A percentile compares a stretch with the other conserved stretches of the same genome.
These are phyloP conservation scores for Labrus mixtus DNA, from an alignment of 2,113 vertebrate species.

Conservation along the genomic window DNA sequence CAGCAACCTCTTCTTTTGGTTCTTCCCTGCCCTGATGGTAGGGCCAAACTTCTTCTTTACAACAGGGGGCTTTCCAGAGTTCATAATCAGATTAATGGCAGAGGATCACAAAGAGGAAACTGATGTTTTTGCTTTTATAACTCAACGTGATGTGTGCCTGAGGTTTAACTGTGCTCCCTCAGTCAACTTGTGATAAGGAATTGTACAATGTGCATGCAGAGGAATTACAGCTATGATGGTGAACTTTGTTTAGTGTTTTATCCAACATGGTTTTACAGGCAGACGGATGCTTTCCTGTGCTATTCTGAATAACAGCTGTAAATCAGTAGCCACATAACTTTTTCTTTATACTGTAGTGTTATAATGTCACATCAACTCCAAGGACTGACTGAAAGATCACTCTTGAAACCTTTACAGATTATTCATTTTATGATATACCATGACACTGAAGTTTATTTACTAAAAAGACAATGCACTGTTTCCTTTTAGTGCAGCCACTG, in stretches of 20 bases:
- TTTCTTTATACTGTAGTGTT: neutral
- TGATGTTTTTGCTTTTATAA: neutral
- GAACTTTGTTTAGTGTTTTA: neutral
- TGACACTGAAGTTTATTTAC: no score
- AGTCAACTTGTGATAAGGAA: conserved; percentile 15
- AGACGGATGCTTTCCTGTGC: no score
- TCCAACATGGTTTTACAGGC: neutral
- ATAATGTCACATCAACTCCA: neutral
- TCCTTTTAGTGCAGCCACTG: no score
- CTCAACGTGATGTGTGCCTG: neutral
- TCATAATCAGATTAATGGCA: neutral
- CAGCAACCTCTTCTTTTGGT: conserved; percentile 92
- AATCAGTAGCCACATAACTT: conserved; percentile 27
- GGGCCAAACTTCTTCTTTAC: neutral
- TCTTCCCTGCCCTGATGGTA: conserved; percentile 87
- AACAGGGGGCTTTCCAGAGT: no score
- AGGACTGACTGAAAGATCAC: neutral
- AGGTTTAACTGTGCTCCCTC: neutral
- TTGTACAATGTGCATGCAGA: neutral
- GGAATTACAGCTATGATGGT: conserved; percentile 2
- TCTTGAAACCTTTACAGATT: no score
- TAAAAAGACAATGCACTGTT: no score
- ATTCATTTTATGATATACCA: no score
- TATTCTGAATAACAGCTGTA: neutral
- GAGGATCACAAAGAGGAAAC: neutral